phyloP scores from a whole-genome alignment of 2,113 vertebrate species.

The Circaetus cinerascens region DNA sequence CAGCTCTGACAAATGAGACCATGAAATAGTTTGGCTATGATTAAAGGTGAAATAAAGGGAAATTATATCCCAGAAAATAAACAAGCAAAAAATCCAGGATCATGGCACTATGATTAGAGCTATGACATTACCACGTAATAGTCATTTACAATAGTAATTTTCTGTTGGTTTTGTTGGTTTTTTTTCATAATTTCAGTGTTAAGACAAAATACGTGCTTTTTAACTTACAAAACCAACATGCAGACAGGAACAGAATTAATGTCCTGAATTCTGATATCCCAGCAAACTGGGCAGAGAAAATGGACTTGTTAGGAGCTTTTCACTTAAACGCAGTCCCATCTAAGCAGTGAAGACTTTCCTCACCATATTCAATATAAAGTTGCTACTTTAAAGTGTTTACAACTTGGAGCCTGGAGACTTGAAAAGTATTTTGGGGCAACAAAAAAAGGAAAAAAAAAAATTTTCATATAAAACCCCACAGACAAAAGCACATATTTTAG shows the following conservation, averaged over 20 bases:
- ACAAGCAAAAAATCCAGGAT: not conserved
- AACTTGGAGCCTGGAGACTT: not conserved
- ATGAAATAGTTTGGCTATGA: not conserved
- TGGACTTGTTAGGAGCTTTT: not conserved
- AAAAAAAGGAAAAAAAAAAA: not conserved
- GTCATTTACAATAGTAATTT: not conserved
- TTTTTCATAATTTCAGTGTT: not conserved
- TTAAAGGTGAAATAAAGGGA: not conserved
- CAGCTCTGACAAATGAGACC: not conserved
- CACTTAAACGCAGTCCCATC: not conserved
- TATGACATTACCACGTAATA: not conserved
- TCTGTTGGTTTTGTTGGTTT: not conserved
- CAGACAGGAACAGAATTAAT: not conserved
- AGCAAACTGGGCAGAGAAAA: not conserved
- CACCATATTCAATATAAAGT: not conserved
- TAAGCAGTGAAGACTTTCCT: not conserved
- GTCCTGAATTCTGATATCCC: not conserved
- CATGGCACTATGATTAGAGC: not conserved
- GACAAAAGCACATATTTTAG: not conserved
- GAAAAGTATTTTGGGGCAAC: not conserved
- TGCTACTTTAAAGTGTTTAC: not conserved
- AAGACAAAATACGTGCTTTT: not conserved
- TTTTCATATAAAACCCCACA: not conserved
- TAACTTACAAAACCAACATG: not conserved
- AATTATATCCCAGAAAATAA: not conserved